Evolutionary conservation across 2,113 vertebrate species (phyloP), one percentile per base, ranked within the genome.

Genomic region (Tupaia chinensis): DNA sequence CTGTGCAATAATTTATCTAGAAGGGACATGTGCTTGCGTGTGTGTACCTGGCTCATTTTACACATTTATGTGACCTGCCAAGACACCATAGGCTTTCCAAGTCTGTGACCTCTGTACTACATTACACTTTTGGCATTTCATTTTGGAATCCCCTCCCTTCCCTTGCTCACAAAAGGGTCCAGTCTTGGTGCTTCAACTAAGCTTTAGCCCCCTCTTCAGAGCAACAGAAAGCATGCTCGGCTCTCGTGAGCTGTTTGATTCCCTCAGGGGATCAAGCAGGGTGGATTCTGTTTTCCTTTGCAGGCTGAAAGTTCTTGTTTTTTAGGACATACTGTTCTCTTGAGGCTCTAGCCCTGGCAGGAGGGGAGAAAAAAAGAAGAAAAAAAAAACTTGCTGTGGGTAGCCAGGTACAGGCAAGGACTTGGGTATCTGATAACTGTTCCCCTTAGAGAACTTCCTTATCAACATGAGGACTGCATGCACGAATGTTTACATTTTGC

Each of bases 251-350:
- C n/a, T 10, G 25, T n/a, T 1, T 34, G 15, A 82, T 23, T 88
- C 84, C 19, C 34, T 89, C 63, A 93, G 88, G 82, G 94, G 88
- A 82, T 73, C 74, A 80, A 14, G 29, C 22, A 93, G 56, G 76
- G 86, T 81, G 23, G 54, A 27, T 81, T 87, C 70, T 80, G 44
- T 87, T 95, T 94, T 95, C 92, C 87, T 95, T 44, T 34, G 23
- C 53, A 73, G 32, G 76, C 54, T 91, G 76, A 78, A 76, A 79
- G 17, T 77, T 82, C 80, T 86, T 95, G 68, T 20, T 80, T 84
- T 92, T 63, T 56, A 92, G 95, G 88, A 92, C 88, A 89, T 9
- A 32, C 81, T 82, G 87, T 96, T 97, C 85, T 88, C 82, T 81
- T 80, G 32, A 63, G 54, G 29, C 73, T 92, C 78, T 92, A 34